Percentiles rank a stretch among this genome's conserved stretches.
Evolutionary conservation across 92 coral and sea anemone species (phyloP).

Genomic region (Anthopleura xanthogrammica): DNA sequence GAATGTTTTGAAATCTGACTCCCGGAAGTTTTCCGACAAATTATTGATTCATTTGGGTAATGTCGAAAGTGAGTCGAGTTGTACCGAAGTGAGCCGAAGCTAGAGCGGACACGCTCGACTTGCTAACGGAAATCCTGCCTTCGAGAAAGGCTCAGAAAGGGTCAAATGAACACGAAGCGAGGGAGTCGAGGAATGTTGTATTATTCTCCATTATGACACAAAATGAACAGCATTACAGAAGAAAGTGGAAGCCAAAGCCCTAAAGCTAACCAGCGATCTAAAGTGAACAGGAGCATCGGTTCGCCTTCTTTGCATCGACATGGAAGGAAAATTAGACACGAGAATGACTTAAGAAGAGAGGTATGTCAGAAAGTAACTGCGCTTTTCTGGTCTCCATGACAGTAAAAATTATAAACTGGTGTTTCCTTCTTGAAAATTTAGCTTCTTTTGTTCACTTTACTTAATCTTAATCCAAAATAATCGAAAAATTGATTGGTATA

Average conservation of each 20-base stretch:
- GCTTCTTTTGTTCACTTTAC: neutral
- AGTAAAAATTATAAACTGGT: conserved; percentile 5
- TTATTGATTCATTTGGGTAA: neutral
- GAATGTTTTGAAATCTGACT: neutral
- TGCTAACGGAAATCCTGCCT: conserved; percentile 4
- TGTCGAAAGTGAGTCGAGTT: conserved; percentile 10
- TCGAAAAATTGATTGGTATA: neutral
- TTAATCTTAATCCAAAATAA: conserved; percentile 10
- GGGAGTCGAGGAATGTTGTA: conserved; percentile 20
- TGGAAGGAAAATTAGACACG: conserved; percentile 30
- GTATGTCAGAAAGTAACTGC: conserved; percentile 15
- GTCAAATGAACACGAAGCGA: conserved; percentile 32
- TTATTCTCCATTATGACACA: conserved; percentile 32
- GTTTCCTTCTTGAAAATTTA: neutral
- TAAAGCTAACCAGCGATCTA: conserved; percentile 12
- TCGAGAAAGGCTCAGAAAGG: neutral
- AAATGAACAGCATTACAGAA: conserved; percentile 34
- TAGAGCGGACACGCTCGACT: neutral
- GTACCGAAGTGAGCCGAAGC: neutral
- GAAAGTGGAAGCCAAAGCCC: conserved; percentile 36
- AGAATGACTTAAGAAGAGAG: conserved; percentile 36
- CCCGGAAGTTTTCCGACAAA: neutral
- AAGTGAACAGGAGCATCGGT: conserved; percentile 12
- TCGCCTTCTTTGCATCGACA: conserved; percentile 24
- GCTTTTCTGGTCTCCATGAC: conserved; percentile 30